Evolutionary conservation across 2,113 vertebrate species (phyloP), one percentile per base, ranked within the genome.

Genomic region (Tricholaema leucomelas): DNA sequence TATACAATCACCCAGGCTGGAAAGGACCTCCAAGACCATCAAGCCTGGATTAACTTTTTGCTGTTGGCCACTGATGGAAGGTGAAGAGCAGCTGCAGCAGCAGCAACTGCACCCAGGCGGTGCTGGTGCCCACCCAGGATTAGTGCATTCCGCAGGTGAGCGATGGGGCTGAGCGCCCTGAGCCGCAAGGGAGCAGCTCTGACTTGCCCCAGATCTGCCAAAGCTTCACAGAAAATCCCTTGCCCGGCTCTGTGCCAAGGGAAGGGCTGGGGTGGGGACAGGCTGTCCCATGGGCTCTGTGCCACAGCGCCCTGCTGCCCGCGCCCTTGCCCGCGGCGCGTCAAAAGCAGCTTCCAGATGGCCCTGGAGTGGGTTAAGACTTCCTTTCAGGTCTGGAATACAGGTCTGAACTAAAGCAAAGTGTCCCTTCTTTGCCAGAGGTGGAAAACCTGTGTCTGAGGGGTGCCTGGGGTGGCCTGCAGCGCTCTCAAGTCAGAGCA

Each of bases 101-200:
- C 6, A n/a, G n/a, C 6, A 36, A 3, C 11, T 9, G 33, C 31
- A 10, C 17, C 65, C 60, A 11, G 5, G 5, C 8, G 64, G 25
- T 5, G 28, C 63, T 36, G 1, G 0, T 46, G 69, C 73, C 65
- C 74, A 6, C 6, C 19, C 59, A 5, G 7, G 38, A 3, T 35
- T 15, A 20, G 64, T 2, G 7, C 42, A 4, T 4, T 2, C n/a
- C 3, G 0, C 5, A 1, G 8, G 46, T 0, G 46, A n/a, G 6
- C 12, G 8, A 20, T 2, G 21, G 7, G 16, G 50, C 25, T 38
- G 66, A 0, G 2, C 19, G 12, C 50, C 23, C 77, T 19, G 42
- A 56, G 10, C 30, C 1, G 0, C 4, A 27, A 15, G 30, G 0
- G 1, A 61, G 71, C 0, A 0, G 23, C 27, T 58, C 28, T 0